Percentiles rank a stretch among this genome's conserved stretches.
These are phyloP conservation scores for Xiphydria camelus DNA, from an alignment of 2,888 invertebrate genomes.

Conservation along the genomic window DNA sequence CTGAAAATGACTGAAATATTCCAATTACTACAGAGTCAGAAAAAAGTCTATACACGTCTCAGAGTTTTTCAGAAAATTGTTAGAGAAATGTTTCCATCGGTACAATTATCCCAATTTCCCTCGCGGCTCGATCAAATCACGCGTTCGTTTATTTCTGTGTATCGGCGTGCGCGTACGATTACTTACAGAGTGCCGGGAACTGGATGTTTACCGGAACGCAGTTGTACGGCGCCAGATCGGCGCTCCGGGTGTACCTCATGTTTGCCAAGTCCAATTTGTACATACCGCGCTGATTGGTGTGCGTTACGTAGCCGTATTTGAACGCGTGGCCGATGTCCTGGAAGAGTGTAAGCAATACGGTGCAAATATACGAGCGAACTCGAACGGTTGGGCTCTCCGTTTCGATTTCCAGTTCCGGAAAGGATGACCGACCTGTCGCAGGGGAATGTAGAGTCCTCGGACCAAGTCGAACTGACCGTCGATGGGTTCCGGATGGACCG, in stretches of 20 bases:
- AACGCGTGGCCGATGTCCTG: constrained; percentile 65
- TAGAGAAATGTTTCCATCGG: too few species aligned
- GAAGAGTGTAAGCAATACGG: constrained; percentile 18
- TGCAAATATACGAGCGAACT: background rate
- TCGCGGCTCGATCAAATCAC: too few species aligned
- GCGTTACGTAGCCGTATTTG: constrained; percentile 75
- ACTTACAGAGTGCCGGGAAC: constrained; percentile 74
- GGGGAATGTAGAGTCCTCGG: constrained; percentile 66
- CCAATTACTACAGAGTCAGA: too few species aligned
- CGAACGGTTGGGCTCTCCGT: background rate
- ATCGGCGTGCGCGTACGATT: too few species aligned
- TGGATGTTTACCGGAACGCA: constrained; percentile 72
- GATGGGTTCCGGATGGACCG: constrained; percentile 74
- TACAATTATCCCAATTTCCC: too few species aligned
- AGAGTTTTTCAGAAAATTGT: too few species aligned
- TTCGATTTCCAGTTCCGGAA: background rate
- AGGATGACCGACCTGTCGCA: constrained; percentile 58
- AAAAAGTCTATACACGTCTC: too few species aligned
- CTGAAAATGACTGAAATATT: too few species aligned
- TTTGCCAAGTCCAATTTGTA: constrained; percentile 74
- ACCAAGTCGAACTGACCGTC: constrained; percentile 77
- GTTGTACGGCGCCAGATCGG: constrained; percentile 72
- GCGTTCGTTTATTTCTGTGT: too few species aligned
- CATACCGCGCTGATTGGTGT: constrained; percentile 71
- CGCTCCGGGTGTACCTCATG: constrained; percentile 71